phyloP scores from a whole-genome alignment of 1,140 invertebrate species.

The Lamellibrachia luymesi region DNA sequence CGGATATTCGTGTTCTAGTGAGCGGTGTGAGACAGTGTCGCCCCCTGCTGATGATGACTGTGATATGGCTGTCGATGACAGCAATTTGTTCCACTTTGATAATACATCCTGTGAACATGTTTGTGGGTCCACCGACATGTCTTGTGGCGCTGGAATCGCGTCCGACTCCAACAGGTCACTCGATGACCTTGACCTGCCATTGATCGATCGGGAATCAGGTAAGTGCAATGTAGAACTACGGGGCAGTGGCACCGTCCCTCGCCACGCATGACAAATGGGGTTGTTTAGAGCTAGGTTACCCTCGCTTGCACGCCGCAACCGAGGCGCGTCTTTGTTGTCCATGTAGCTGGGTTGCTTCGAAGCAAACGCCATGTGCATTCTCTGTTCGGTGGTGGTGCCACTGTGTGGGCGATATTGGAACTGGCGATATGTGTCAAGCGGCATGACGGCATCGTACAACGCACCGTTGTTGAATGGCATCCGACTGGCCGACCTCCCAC shows the following conservation, averaged over 20 bases:
- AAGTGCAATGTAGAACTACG: not conserved
- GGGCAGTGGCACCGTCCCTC: not conserved
- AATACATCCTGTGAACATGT: not conserved
- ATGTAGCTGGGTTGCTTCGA: not conserved
- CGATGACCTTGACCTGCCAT: not conserved
- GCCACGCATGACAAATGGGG: not conserved
- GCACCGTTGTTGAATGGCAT: not conserved
- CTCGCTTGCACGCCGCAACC: not conserved
- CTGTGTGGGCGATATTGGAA: not conserved
- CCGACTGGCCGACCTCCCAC: not conserved
- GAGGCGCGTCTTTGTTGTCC: not conserved
- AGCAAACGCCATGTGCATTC: not conserved
- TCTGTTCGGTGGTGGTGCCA: not conserved
- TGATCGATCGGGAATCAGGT: not conserved
- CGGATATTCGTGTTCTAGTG: not conserved
- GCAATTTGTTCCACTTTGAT: not conserved
- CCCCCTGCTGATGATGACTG: not conserved
- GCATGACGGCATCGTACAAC: not conserved
- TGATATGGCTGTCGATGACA: not conserved
- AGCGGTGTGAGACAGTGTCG: not conserved
- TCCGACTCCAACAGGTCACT: not conserved
- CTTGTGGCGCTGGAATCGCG: not conserved
- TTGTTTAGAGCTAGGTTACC: not conserved
- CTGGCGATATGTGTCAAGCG: not conserved
- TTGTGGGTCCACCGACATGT: not conserved